These are phyloP conservation scores for Papilio dardanus DNA, from an alignment of 1,140 invertebrate genomes.

Conservation along the genomic window DNA sequence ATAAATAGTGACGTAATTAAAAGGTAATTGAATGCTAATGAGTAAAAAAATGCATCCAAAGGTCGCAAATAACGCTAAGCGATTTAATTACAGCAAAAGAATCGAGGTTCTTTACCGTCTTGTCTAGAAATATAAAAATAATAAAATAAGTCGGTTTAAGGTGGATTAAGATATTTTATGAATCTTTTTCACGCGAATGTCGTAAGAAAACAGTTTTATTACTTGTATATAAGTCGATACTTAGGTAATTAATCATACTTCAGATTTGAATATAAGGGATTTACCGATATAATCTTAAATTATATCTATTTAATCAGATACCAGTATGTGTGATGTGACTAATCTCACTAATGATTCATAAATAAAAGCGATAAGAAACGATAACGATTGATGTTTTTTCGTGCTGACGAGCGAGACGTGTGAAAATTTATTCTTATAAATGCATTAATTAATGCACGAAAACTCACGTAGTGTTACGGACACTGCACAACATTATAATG, in stretches of 20 bases:
- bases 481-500: too few species aligned
- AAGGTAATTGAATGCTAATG: not conserved
- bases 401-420: constrained; percentile 52
- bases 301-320: constrained; percentile 19
- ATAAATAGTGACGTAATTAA: not conserved
- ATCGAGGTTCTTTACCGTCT: not conserved
- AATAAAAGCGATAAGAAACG: constrained; percentile 28
- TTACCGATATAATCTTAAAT: constrained; percentile 1
- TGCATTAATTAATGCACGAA: constrained; percentile 16
- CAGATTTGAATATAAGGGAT: not conserved
- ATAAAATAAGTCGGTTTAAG: too few species aligned
- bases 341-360: constrained; percentile 28
- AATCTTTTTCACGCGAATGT: not conserved
- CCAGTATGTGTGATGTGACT: constrained; percentile 28
- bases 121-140: not conserved
- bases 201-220: not conserved
- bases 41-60: not conserved
- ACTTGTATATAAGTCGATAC: not conserved
- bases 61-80: not conserved
- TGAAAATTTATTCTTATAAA: constrained; percentile 47
- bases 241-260: not conserved
- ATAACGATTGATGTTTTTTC: constrained; percentile 36
- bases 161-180: too few species aligned
- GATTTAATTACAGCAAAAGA: not conserved
- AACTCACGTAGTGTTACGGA: constrained; percentile 16